Base-by-base conservation (phyloP, 2,888 invertebrate species). In the Oscheius sp. region DNA sequence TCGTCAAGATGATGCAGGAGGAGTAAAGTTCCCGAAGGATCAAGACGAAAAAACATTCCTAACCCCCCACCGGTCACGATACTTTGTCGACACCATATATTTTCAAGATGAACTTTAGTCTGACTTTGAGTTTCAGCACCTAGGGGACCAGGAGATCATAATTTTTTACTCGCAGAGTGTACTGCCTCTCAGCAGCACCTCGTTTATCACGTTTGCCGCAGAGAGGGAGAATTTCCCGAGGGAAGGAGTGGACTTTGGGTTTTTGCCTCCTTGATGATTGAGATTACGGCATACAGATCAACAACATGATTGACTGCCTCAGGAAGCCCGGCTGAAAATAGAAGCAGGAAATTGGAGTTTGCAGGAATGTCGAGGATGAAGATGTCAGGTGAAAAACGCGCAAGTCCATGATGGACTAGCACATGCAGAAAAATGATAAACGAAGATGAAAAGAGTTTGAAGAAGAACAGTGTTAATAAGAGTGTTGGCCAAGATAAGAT, bases 1-100 rank as follows among this genome's bases (percentile, higher is more conserved):
- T 87, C 63, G 81, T 88, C 50, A 78, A 80, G 57, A 83, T 87
- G 82, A 87, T 87, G 85, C 81, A 84, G 77, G 81, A 82, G 66
- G 86, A 73, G 81, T 60, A 70, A 33, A 11, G 11, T 4, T n/a
- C 10, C 65, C 32, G 29, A n/a, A 21, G 21, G 21, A 7, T 29
- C 32, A 37, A 29, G 35, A 35, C 29, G 7, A 21, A 60, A 35
- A 29, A 60, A 4, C 9, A 35, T 53, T 60, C 37, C 35, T 60
- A 60, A 35, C 35, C 9, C 60, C 4, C 35, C 37, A 60, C 60
- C 37, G 60, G 60, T 60, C 29, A 21, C 60, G 35, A 33, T 29
- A 33, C 2, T 29, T 58, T 32, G n/a, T 58, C 32, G 2, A n/a
- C 2, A 13, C 5, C 58, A 29, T 33, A 7, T 58, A 58, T 29